phyloP scores from a whole-genome alignment of 2,888 invertebrate genomes.

The Cistogaster globosa region DNA sequence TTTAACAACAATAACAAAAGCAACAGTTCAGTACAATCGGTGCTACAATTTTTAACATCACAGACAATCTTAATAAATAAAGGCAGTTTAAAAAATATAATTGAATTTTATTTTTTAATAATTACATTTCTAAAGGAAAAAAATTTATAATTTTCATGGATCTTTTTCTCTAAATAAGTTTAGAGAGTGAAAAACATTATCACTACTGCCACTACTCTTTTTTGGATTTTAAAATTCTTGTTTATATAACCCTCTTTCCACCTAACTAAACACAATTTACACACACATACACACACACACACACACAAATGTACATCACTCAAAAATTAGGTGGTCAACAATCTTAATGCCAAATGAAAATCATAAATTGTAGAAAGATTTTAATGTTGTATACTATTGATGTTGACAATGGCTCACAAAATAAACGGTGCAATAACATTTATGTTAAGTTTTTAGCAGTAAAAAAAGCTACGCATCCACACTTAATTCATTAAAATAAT shows the following conservation, averaged over 20 bases:
- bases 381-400: conserved; percentile 8
- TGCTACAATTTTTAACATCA: conserved; percentile 21
- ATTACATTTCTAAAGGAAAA: too few relatives aligned
- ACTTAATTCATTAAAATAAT: too few relatives aligned
- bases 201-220: too few relatives aligned
- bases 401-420: conserved; percentile 32
- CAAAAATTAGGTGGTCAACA: neutral
- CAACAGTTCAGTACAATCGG: conserved; percentile 6
- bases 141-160: too few relatives aligned
- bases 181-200: too few relatives aligned
- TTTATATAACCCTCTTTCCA: too few relatives aligned
- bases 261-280: too few relatives aligned
- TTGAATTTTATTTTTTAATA: neutral
- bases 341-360: conserved; percentile 28
- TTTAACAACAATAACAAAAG: conserved; percentile 50
- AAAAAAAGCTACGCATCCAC: too few relatives aligned
- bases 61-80: conserved; percentile 28
- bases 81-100: conserved; percentile 1
- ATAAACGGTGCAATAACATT: neutral
- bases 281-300: neutral
- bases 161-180: too few relatives aligned
- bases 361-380: conserved; percentile 10
- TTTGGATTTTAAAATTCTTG: too few relatives aligned
- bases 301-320: neutral
- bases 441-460: neutral